phyloP scores from a whole-genome alignment of 2,888 invertebrate genomes.

The Anticlea derivata region DNA sequence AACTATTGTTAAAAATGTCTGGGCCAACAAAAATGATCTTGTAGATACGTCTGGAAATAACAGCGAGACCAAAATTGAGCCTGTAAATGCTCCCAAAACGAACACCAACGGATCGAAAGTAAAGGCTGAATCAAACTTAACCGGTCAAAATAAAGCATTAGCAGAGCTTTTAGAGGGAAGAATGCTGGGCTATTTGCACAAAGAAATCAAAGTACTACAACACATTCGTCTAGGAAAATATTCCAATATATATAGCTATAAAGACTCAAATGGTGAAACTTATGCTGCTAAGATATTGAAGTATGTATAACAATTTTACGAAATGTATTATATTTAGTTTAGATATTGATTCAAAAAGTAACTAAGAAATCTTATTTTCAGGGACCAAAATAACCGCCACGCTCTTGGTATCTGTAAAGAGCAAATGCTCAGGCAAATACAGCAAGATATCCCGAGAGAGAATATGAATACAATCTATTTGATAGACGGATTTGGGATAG shows the following conservation, averaged over 20 bases:
- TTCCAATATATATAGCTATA: slow-evolving; percentile 53
- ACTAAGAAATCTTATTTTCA: slow-evolving; percentile 23
- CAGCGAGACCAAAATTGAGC: not conserved
- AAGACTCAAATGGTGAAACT: slow-evolving; percentile 33
- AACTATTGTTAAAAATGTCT: slow-evolving; percentile 10
- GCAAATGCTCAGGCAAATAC: slow-evolving; percentile 45
- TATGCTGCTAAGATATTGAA: slow-evolving; percentile 52
- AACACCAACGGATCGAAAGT: not conserved
- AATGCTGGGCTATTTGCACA: slow-evolving; percentile 35
- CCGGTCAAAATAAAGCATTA: not conserved
- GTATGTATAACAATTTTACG: slow-evolving; percentile 42
- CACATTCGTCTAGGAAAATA: slow-evolving; percentile 48
- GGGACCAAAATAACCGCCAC: slow-evolving; percentile 9
- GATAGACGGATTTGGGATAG: slow-evolving; percentile 41
- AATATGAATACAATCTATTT: slow-evolving; percentile 44
- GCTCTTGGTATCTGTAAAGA: slow-evolving; percentile 31
- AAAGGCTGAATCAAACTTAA: not conserved
- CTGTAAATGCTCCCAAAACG: not conserved
- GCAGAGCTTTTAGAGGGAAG: slow-evolving; percentile 10
- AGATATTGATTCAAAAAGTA: not conserved
- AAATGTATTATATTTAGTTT: not conserved
- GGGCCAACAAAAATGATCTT: slow-evolving; percentile 1
- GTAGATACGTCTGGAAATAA: not conserved
- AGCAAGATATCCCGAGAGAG: slow-evolving; percentile 42
- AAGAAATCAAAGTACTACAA: slow-evolving; percentile 36